phyloP scores from a whole-genome alignment of 2,797 vertebrate species.

The Bufotes viridis region DNA sequence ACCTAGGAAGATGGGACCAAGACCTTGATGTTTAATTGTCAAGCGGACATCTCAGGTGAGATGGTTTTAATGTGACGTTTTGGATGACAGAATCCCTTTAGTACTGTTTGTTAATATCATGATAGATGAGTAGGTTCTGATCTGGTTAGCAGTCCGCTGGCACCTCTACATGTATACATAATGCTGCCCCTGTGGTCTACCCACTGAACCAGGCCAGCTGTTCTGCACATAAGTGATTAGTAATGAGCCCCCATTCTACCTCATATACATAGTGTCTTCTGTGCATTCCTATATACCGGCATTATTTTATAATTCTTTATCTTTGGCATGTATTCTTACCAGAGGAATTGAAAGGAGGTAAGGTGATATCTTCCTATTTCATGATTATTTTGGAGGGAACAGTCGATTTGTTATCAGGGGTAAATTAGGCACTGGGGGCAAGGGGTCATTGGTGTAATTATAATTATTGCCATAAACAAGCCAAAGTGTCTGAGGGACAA shows the following conservation, averaged over 20 bases:
- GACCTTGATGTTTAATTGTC: too few species aligned
- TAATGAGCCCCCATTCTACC: background rate
- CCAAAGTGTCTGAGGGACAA: too few species aligned
- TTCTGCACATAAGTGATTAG: background rate
- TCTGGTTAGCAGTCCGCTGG: background rate
- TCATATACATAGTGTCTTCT: background rate
- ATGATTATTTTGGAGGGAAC: background rate
- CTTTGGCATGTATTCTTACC: slow-evolving; percentile 56
- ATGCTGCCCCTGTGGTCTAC: background rate
- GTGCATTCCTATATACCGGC: background rate
- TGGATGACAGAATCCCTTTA: too few species aligned
- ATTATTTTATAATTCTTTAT: slow-evolving; percentile 19
- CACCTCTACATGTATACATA: background rate
- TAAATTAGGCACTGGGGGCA: too few species aligned
- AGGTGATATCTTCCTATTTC: slow-evolving; percentile 50
- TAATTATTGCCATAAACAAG: too few species aligned
- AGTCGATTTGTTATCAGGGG: background rate
- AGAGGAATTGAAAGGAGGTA: slow-evolving; percentile 96
- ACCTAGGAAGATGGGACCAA: too few species aligned
- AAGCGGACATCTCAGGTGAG: too few species aligned
- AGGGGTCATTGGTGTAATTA: too few species aligned
- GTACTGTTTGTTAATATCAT: too few species aligned
- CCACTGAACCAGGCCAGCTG: background rate
- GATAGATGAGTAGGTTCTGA: background rate
- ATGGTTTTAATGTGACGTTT: too few species aligned